phyloP scores from a whole-genome alignment of 2,113 vertebrate species.

The Hippocampus zosterae region DNA sequence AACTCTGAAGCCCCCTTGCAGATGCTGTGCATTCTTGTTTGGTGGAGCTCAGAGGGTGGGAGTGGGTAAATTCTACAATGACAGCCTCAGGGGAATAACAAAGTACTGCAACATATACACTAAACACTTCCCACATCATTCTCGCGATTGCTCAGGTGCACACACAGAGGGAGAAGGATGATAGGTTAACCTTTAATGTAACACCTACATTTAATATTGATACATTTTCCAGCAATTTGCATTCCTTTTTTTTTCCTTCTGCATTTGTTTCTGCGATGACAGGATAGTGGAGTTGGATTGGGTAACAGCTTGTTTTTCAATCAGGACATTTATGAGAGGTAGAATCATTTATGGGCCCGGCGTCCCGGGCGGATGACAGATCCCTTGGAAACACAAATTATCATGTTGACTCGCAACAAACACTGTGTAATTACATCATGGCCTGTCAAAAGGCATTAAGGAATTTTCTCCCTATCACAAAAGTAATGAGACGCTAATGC shows the following conservation, averaged over 20 bases:
- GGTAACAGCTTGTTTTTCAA: conserved; percentile 63
- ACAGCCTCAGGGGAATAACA: conserved; percentile 56
- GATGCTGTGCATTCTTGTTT: conserved; percentile 54
- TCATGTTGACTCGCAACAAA: conserved; percentile 71
- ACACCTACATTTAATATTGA: conserved; percentile 32
- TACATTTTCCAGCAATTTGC: conserved; percentile 37
- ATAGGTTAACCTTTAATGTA: conserved; percentile 62
- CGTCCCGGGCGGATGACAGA: conserved; percentile 61
- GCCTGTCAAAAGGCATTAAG: conserved; percentile 67
- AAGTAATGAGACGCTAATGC: conserved; percentile 69
- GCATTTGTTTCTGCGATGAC: conserved; percentile 29
- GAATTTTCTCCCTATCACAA: conserved; percentile 57
- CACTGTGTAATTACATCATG: conserved; percentile 69
- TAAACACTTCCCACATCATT: conserved; percentile 33
- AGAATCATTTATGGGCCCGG: conserved; percentile 66
- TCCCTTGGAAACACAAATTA: conserved; percentile 68
- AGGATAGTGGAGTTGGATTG: conserved; percentile 46
- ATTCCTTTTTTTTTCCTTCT: conserved; percentile 5
- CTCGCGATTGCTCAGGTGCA: conserved; percentile 30
- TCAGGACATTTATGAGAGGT: conserved; percentile 67
- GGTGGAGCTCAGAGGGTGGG: conserved; percentile 63
- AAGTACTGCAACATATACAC: conserved; percentile 37
- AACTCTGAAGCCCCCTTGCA: conserved; percentile 54
- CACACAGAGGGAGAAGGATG: conserved; percentile 26
- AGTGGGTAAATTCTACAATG: conserved; percentile 54